A percentile compares a stretch with the other conserved stretches of the same genome.
These are phyloP conservation scores for Solea solea DNA, from an alignment of 2,113 vertebrate species.

Conservation along the genomic window DNA sequence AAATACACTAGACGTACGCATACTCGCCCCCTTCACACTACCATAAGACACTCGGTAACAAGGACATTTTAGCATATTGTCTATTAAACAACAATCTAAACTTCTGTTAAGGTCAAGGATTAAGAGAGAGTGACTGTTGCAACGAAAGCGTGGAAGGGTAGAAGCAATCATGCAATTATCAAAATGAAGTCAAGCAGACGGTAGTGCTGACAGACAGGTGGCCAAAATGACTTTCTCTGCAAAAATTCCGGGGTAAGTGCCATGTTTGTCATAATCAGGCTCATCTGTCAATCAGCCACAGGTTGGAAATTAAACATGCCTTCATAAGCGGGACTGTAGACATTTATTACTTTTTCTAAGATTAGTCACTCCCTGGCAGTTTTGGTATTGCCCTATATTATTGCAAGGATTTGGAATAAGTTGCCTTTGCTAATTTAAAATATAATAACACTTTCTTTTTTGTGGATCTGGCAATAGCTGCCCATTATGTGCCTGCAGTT, in stretches of 20 bases:
- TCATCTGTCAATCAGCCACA: constrained; percentile 51
- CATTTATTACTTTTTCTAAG: not conserved
- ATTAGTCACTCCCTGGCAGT: not conserved
- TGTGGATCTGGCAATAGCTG: not conserved
- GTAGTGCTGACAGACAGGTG: constrained; percentile 59
- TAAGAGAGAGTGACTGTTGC: too few relatives aligned
- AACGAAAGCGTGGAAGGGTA: too few relatives aligned
- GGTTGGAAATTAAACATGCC: constrained; percentile 33
- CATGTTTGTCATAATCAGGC: constrained; percentile 53
- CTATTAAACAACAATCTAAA: not conserved
- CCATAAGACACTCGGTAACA: constrained; percentile 9
- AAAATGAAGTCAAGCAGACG: constrained; percentile 63
- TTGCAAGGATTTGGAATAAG: not conserved
- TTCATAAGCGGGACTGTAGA: constrained; percentile 1
- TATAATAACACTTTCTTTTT: too few relatives aligned
- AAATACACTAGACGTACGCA: constrained; percentile 21
- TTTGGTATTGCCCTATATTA: not conserved
- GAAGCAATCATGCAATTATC: constrained; percentile 44
- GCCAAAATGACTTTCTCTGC: constrained; percentile 63
- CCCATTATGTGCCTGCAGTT: not conserved
- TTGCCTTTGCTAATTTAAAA: not conserved
- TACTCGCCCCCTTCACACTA: not conserved
- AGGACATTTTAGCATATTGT: constrained; percentile 38
- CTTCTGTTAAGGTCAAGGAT: too few relatives aligned
- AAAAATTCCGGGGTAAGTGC: constrained; percentile 54